Evolutionary conservation across 2,797 vertebrate species (phyloP), one percentile per base, ranked within the genome.

Genomic region (Centroberyx gerrardi): DNA sequence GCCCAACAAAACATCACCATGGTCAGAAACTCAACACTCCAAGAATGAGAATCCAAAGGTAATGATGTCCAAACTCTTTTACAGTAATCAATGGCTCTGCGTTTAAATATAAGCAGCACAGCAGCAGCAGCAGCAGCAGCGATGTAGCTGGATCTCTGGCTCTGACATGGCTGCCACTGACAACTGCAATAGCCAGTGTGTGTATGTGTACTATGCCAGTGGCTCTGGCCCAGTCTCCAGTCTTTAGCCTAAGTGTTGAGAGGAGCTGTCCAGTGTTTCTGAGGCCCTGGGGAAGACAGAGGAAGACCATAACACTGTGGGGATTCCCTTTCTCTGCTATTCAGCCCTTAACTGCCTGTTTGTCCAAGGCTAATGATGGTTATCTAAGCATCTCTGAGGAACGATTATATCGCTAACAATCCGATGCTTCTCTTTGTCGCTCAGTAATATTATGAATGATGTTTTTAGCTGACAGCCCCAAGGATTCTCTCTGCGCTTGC

Each of bases 341-440:
- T 84, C 70, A 80, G 31, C 44, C n/a, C 31, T 54, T 75, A 68
- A 80, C 66, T 63, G 62, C 49, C 28, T 73, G 62, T 86, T 84
- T 82, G 66, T 56, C 51, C 52, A 36, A 52, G 65, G 51, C 71
- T 74, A 74, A 88, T 85, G 18, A 75, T 65, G 17, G 46, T 72
- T 66, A 70, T 66, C 40, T 2, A 36, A 38, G 22, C n/a, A 48
- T 73, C 58, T 74, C 62, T 12, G 42, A 51, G 17, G 51, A 63
- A 28, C 9, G 1, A 54, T 31, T 22, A 67, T 67, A 49, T 62
- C 46, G 58, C 1, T 7, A 15, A 36, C 15, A 44, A 56, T 8
- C 40, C 9, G 0, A 8, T 36, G 52, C 18, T 71, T 48, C n/a
- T 33, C n/a, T 48, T 33, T 65, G 49, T 31, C 40, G 28, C 15